phyloP scores from a whole-genome alignment of 2,797 vertebrate genomes.

The Galagoides demidoff region DNA sequence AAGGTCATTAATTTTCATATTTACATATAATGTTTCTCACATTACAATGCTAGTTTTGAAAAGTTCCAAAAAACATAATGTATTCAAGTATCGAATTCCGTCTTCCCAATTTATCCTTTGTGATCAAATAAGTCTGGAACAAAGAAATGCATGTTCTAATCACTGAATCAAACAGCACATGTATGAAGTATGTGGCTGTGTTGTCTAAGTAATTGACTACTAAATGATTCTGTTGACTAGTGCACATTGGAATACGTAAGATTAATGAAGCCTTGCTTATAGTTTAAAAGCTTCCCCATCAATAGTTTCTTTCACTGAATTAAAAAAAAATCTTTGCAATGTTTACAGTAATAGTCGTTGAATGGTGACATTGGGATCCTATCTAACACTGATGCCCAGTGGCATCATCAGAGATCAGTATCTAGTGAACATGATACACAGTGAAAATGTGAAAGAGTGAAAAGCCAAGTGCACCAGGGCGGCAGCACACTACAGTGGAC shows the following conservation, averaged over 20 bases:
- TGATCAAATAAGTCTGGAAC: constrained; percentile 26
- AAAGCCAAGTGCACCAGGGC: not conserved
- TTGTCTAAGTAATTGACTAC: constrained; percentile 58
- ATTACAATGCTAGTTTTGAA: not conserved
- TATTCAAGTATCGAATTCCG: not conserved
- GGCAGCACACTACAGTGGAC: not conserved
- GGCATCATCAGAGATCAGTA: not conserved
- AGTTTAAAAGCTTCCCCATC: constrained; percentile 51
- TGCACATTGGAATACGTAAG: constrained; percentile 40
- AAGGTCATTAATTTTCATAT: constrained; percentile 58
- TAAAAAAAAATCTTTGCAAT: not conserved
- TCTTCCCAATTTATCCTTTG: not conserved
- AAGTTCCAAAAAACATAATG: constrained; percentile 40
- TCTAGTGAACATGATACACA: not conserved
- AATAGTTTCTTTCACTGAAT: not conserved
- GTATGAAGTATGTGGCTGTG: not conserved
- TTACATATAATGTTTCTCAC: not conserved
- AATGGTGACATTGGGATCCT: not conserved
- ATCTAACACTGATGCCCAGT: not conserved
- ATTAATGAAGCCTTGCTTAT: constrained; percentile 75
- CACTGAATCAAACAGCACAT: constrained; percentile 60
- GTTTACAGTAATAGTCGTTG: constrained; percentile 46
- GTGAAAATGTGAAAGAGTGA: not conserved
- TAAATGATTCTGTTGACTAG: constrained; percentile 64
- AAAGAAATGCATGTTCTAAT: constrained; percentile 7